These are phyloP conservation scores for Xanthia icteritia DNA, from an alignment of 2,888 invertebrate genomes.

Conservation along the genomic window DNA sequence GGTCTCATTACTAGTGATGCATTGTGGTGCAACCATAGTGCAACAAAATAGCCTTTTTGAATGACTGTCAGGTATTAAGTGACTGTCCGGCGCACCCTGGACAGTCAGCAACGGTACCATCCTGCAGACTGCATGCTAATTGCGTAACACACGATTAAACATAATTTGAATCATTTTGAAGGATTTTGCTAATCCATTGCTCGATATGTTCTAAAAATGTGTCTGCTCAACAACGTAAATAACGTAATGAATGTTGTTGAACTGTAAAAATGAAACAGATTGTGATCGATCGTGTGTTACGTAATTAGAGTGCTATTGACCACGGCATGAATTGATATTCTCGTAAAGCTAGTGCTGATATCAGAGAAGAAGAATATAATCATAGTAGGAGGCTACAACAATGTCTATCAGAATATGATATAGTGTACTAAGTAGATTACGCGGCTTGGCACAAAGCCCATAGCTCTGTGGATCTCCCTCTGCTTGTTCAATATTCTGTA, in stretches of 20 bases:
- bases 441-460: slow-evolving; percentile 59
- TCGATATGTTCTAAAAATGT: no score
- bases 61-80: neutral
- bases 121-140: neutral
- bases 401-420: slow-evolving; percentile 15
- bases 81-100: neutral
- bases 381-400: neutral
- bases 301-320: no score
- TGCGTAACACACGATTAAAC: no score
- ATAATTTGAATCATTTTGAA: no score
- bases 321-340: neutral
- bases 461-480: slow-evolving; percentile 24
- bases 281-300: no score
- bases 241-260: no score
- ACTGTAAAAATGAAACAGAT: no score
- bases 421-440: slow-evolving; percentile 46
- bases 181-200: no score
- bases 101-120: neutral
- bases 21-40: neutral
- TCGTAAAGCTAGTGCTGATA: neutral
- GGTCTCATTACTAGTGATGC: neutral
- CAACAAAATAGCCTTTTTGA: neutral
- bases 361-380: neutral
- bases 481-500: slow-evolving; percentile 55
- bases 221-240: no score